phyloP scores from a whole-genome alignment of 2,113 vertebrate species.

The Tychaedon coryphoeus region DNA sequence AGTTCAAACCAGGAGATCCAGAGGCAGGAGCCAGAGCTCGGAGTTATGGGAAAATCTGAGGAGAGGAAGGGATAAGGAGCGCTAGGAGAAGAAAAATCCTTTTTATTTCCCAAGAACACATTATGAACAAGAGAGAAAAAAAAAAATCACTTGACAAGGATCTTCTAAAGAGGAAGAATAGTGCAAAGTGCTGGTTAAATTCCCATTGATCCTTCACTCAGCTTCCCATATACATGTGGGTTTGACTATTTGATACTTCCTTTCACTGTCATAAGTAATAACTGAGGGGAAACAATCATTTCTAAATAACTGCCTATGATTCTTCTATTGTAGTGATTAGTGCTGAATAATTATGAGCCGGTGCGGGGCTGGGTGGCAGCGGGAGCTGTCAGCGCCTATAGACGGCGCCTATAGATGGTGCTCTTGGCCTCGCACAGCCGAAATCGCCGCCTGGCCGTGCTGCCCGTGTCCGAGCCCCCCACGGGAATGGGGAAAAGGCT shows the following conservation, averaged over 20 bases:
- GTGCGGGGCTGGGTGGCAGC: background rate
- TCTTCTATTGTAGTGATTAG: conserved; percentile 71
- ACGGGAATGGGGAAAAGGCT: rapidly evolving
- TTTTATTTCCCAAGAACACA: conserved; percentile 44
- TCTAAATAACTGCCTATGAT: conserved; percentile 67
- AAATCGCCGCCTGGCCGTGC: background rate
- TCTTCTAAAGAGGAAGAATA: conserved; percentile 51
- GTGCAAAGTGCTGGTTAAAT: conserved; percentile 58
- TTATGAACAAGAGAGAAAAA: conserved; percentile 14
- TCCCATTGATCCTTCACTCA: conserved; percentile 64
- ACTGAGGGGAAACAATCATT: conserved; percentile 68
- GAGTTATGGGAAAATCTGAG: background rate
- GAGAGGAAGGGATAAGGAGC: background rate
- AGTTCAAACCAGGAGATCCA: conserved; percentile 2
- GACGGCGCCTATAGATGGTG: conserved; percentile 29
- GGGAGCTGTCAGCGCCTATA: background rate
- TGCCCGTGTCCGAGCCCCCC: background rate
- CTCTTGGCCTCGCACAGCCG: conserved; percentile 18
- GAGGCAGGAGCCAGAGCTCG: background rate
- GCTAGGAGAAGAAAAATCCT: background rate
- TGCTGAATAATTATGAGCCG: conserved; percentile 66
- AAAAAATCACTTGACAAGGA: conserved; percentile 47
- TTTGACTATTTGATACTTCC: conserved; percentile 61
- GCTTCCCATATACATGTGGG: conserved; percentile 22
- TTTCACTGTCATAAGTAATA: conserved; percentile 60